Conservation (phyloP, 2,888 invertebrate species). For the Diarsia rubi region DNA sequence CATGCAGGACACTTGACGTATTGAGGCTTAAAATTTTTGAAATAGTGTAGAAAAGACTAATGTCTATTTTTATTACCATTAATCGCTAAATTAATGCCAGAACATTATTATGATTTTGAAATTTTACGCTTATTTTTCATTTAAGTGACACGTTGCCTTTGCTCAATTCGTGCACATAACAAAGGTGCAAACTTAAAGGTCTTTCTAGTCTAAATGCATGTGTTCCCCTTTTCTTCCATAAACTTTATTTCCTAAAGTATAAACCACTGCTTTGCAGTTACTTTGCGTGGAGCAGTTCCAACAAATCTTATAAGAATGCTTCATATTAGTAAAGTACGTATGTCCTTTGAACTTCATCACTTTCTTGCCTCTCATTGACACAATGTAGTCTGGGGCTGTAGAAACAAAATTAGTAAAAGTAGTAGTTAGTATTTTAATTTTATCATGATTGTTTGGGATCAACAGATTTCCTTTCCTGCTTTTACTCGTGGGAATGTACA, state of each 20-base stretch:
- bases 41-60: too few species aligned
- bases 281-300: conserved; percentile 51
- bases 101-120: too few species aligned
- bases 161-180: neutral
- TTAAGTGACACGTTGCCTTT: neutral
- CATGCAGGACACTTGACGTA: too few species aligned
- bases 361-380: conserved; percentile 47
- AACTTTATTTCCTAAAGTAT: conserved; percentile 51
- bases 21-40: too few species aligned
- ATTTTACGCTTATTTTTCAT: too few species aligned
- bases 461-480: neutral
- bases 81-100: too few species aligned
- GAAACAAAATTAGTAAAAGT: too few species aligned
- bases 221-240: conserved; percentile 42
- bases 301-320: conserved; percentile 18
- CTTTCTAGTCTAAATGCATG: conserved; percentile 23
- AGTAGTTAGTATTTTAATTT: too few species aligned
- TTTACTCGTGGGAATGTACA: too few species aligned
- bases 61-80: too few species aligned
- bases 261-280: conserved; percentile 49
- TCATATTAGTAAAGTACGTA: conserved; percentile 44
- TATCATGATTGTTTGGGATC: neutral
- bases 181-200: neutral
- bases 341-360: conserved; percentile 54
- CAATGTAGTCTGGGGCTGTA: conserved; percentile 54